A percentile compares a stretch with the other conserved stretches of the same genome.
Evolutionary conservation across 2,797 vertebrate species (phyloP).

Genomic region (Artibeus lituratus): DNA sequence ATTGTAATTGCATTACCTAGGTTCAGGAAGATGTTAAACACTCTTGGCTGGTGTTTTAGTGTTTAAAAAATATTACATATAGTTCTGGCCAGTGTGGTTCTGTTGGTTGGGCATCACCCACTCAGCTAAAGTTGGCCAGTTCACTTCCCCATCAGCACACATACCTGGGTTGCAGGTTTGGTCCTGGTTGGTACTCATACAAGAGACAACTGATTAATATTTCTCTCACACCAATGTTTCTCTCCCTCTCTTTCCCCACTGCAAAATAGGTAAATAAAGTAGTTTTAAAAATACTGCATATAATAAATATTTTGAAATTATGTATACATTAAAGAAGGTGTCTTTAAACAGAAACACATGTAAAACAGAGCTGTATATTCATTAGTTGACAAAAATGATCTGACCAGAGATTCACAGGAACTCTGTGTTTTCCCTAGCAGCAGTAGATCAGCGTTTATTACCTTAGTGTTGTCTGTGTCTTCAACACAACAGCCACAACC

Average conservation of each 20-base stretch:
- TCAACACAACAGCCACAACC: neutral
- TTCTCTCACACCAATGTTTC: neutral
- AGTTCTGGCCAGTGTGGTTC: neutral
- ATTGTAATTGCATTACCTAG: neutral
- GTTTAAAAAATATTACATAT: neutral
- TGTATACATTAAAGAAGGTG: neutral
- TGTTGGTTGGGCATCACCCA: neutral
- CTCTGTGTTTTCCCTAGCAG: neutral
- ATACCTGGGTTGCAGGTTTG: neutral
- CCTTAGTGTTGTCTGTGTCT: neutral
- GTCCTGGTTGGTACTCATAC: neutral
- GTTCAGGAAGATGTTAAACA: neutral
- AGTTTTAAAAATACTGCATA: neutral
- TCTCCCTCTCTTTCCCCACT: neutral
- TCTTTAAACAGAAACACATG: neutral
- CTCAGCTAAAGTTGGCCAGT: neutral
- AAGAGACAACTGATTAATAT: neutral
- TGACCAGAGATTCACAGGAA: neutral
- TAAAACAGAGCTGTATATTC: neutral
- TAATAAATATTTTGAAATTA: neutral
- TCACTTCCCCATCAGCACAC: neutral
- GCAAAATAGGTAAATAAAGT: too few relatives aligned
- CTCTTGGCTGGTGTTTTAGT: neutral
- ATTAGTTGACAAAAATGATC: neutral
- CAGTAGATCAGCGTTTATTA: neutral